phyloP scores from a whole-genome alignment of 1,140 invertebrate genomes.

The Panagrolaimus sp. region DNA sequence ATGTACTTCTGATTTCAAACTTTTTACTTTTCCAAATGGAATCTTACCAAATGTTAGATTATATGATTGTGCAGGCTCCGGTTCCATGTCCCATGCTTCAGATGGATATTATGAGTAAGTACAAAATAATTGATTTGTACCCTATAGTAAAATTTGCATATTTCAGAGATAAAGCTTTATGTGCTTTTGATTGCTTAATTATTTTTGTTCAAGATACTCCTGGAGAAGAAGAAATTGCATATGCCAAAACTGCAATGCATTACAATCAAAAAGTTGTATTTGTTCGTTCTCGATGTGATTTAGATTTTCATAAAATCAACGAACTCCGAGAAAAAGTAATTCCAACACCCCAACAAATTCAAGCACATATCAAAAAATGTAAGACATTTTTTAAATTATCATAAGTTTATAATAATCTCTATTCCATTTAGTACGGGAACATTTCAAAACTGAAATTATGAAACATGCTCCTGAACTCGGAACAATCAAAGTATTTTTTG shows the following conservation, averaged over 20 bases:
- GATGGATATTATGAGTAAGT: too few species aligned
- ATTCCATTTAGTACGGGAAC: too few species aligned
- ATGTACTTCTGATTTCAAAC: too few species aligned
- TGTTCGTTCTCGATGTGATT: not conserved
- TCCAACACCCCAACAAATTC: not conserved
- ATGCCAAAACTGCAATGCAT: not conserved
- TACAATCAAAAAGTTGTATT: not conserved
- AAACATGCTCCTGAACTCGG: too few species aligned
- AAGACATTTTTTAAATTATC: not conserved
- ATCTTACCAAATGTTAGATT: too few species aligned
- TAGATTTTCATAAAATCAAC: not conserved
- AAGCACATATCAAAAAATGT: not conserved
- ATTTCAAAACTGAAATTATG: too few species aligned
- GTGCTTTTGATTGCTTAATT: not conserved
- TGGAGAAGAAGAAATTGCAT: not conserved
- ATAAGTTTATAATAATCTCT: too few species aligned
- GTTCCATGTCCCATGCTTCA: too few species aligned
- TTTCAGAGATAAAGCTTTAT: not conserved
- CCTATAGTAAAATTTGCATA: not conserved
- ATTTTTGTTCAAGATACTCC: not conserved
- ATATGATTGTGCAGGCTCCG: too few species aligned
- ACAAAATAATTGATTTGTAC: too few species aligned
- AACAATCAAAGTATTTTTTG: too few species aligned
- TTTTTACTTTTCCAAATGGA: too few species aligned
- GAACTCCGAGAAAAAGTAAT: not conserved